These are phyloP conservation scores for Aurelia sp. DNA, from an alignment of 30 jellyfish, hydroid and myxozoan species.

Conservation along the genomic window DNA sequence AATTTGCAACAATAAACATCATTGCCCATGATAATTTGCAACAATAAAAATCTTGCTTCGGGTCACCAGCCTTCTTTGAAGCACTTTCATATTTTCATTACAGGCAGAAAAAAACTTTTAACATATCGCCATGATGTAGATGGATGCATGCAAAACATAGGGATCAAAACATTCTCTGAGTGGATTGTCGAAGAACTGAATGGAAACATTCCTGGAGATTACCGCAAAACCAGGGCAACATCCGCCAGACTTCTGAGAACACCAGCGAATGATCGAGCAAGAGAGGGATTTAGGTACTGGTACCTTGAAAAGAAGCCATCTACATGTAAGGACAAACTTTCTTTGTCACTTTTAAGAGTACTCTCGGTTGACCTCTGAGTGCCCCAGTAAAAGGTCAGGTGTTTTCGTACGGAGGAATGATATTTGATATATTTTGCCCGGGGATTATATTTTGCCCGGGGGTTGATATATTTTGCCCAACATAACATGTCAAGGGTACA, in stretches of 20 bases:
- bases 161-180: slow-evolving; percentile 76
- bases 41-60: too few relatives aligned
- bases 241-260: slow-evolving; percentile 59
- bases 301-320: slow-evolving; percentile 76
- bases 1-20: too few relatives aligned
- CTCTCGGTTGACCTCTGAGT: too few relatives aligned
- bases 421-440: too few relatives aligned
- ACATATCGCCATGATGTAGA: slow-evolving; percentile 67
- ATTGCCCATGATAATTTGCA: too few relatives aligned
- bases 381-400: too few relatives aligned
- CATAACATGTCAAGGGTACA: too few relatives aligned
- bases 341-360: too few relatives aligned
- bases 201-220: slow-evolving; percentile 84
- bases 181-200: slow-evolving; percentile 75
- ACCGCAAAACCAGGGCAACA: slow-evolving; percentile 29
- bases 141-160: slow-evolving; percentile 75
- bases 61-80: too few relatives aligned
- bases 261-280: slow-evolving; percentile 83
- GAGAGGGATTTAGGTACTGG: slow-evolving; percentile 84
- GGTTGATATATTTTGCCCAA: too few relatives aligned
- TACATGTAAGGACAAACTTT: slow-evolving; percentile 16
- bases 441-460: too few relatives aligned
- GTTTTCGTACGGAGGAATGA: too few relatives aligned
- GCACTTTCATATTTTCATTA: background rate
- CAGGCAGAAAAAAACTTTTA: slow-evolving; percentile 16